Base-by-base conservation (phyloP, 2,797 vertebrate genomes). In the Eulemur rubriventer region DNA sequence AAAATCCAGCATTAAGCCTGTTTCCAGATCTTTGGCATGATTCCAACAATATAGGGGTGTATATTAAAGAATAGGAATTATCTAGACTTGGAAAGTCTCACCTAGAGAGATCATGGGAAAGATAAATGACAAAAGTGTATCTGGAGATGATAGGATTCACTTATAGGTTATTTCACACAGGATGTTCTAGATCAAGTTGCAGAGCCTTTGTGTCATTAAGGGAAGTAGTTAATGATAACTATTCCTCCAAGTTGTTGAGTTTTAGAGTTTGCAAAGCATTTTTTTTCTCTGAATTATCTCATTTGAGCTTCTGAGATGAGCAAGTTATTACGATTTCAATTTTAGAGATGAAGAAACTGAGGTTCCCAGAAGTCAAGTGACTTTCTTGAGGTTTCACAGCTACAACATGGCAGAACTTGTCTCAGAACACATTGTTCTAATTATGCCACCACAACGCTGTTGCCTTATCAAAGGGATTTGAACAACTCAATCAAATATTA, bases 291-390 rank as follows among this genome's bases (percentile, higher is more conserved):
- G 50, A 78, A 52, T 89, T 70, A 59, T 43, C n/a, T 85, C 24
- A 61, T 41, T 88, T 50, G n/a, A 89, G 4, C 4, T 17, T 91
- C 69, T 87, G 69, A 94, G 41, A 86, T 90, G 50, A 89, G 7
- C 18, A 86, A 11, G 13, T 93, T 76, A 72, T 46, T 76, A 35
- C 55, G 12, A 86, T 17, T 1, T 17, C 9, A 28, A 61, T 73
- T 94, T 94, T 89, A 52, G 30, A 79, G 67, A 84, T 76, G 78
- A 90, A 48, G 28, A 95, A 95, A 89, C 35, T 13, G 63, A 82
- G 69, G 26, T 2, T 69, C 13, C 30, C 7, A n/a, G 61, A 55
- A 48, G 7, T 61, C 35, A 69, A 69, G 30, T 72, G 72, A 67
- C 22, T 89, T 91, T 61, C 16, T 94, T 30, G 52, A 67, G 22